These are phyloP conservation scores for Sylvilagus floridanus DNA, from an alignment of 2,797 vertebrate species.

Conservation along the genomic window DNA sequence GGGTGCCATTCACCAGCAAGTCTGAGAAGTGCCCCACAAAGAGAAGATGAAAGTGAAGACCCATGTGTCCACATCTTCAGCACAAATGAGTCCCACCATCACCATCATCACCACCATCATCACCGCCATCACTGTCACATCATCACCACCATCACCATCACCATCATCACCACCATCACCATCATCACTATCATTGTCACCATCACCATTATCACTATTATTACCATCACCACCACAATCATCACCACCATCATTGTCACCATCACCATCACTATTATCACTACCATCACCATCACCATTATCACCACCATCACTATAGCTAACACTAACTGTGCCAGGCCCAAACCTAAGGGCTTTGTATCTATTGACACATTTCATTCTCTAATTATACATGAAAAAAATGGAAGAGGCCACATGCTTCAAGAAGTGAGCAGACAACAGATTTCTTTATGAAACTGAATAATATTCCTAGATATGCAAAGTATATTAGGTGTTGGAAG, in stretches of 20 bases:
- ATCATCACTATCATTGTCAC: too few relatives aligned
- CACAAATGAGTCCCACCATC: neutral
- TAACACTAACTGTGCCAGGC: neutral
- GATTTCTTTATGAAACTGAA: constrained; percentile 18
- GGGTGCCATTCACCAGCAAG: neutral
- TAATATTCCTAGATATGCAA: neutral
- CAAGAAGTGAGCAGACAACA: neutral
- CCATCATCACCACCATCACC: too few relatives aligned
- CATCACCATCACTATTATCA: too few relatives aligned
- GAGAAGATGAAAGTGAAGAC: neutral
- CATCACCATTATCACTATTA: too few relatives aligned
- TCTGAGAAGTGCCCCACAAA: neutral
- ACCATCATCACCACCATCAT: too few relatives aligned
- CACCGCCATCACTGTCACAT: too few relatives aligned
- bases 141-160: too few relatives aligned
- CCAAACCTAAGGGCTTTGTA: neutral
- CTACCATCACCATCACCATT: too few relatives aligned
- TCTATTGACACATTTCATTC: neutral
- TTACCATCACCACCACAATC: too few relatives aligned
- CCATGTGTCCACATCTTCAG: neutral
- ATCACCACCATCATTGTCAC: too few relatives aligned
- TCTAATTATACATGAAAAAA: neutral
- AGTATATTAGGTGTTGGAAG: neutral
- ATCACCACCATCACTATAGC: neutral
- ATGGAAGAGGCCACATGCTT: neutral